Conservation (phyloP, 2,888 invertebrate species). For the Oscheius sp. region DNA sequence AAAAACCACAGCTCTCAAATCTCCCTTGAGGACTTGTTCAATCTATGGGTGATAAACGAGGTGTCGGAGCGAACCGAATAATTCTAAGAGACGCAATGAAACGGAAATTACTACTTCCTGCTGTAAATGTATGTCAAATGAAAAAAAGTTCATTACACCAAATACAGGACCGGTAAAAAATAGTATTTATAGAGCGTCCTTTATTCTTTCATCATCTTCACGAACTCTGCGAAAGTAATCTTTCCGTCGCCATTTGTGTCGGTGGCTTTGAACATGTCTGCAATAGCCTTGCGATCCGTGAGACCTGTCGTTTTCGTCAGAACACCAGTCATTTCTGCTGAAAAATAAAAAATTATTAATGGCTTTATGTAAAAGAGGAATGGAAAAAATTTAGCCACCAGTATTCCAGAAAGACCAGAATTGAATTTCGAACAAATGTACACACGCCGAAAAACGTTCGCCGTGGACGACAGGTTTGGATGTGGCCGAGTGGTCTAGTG, state of each 20-base stretch:
- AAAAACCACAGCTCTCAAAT: neutral
- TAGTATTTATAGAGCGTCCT: neutral
- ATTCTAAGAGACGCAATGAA: neutral
- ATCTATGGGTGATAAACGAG: neutral
- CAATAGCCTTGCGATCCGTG: constrained; percentile 50
- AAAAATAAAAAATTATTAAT: too few species aligned
- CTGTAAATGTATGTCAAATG: too few species aligned
- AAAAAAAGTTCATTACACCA: constrained; percentile 2
- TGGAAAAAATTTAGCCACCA: too few species aligned
- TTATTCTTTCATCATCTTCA: constrained; percentile 63
- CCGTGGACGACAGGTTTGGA: too few species aligned
- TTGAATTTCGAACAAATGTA: too few species aligned
- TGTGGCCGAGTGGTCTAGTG: constrained; percentile 21
- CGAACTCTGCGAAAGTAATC: constrained; percentile 64
- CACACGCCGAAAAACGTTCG: too few species aligned
- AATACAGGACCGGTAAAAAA: neutral
- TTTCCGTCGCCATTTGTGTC: constrained; percentile 63
- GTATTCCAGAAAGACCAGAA: too few species aligned
- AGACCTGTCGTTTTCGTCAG: constrained; percentile 59
- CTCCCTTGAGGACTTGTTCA: neutral
- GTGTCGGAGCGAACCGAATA: neutral
- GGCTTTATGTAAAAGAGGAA: too few species aligned
- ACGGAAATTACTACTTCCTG: too few species aligned
- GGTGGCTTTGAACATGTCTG: constrained; percentile 62
- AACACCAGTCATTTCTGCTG: constrained; percentile 61